These are phyloP conservation scores for Edolisoma coerulescens DNA, from an alignment of 2,113 vertebrate species.

Conservation along the genomic window DNA sequence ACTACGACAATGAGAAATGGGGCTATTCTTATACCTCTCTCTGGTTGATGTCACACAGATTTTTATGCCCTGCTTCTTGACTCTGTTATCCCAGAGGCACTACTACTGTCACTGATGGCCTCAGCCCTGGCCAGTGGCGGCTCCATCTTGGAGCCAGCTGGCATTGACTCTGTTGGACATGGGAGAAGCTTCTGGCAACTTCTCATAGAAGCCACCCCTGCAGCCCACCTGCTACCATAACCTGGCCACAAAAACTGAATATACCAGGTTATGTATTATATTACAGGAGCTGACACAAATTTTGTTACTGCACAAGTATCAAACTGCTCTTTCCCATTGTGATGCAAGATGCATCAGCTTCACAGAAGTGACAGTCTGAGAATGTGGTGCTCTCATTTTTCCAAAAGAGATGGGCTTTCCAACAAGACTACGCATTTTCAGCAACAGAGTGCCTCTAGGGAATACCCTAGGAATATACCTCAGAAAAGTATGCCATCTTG, in stretches of 20 bases:
- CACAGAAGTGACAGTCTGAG: not conserved
- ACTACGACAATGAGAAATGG: not conserved
- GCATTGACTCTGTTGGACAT: not conserved
- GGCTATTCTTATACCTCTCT: not conserved
- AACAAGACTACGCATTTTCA: not conserved
- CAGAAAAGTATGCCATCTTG: not conserved
- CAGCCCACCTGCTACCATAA: not conserved
- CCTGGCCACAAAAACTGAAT: not conserved
- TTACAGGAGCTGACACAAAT: not conserved
- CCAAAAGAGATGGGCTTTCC: not conserved
- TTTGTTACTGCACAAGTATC: not conserved
- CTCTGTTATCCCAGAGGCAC: accelerated
- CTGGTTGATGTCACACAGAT: not conserved
- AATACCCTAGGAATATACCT: not conserved
- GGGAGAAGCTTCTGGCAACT: not conserved
- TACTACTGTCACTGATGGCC: not conserved
- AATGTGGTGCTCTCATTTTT: not conserved
- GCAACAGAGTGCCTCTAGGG: not conserved
- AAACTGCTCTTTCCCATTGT: not conserved
- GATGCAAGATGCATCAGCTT: not conserved
- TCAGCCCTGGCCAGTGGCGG: not conserved
- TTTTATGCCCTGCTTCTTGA: not conserved
- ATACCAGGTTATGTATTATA: not conserved
- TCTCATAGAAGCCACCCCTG: not conserved
- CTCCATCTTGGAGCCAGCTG: accelerated